Conservation (phyloP, 2,113 vertebrate species). For the Nymphicus hollandicus region DNA sequence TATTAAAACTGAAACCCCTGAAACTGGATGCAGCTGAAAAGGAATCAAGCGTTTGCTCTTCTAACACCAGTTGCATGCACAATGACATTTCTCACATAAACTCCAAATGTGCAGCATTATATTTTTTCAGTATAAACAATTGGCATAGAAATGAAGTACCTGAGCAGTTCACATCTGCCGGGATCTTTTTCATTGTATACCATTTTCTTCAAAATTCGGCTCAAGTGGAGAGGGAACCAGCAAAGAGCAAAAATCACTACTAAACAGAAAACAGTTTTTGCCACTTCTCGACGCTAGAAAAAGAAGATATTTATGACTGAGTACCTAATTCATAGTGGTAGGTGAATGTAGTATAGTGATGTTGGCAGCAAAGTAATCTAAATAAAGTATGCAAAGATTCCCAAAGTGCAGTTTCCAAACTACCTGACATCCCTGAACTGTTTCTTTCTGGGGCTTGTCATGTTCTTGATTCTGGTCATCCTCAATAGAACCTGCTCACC, state of each 20-base stretch:
- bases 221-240: slow-evolving; percentile 96
- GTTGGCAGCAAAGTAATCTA: not conserved
- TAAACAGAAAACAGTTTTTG: slow-evolving; percentile 95
- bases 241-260: slow-evolving; percentile 97
- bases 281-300: slow-evolving; percentile 92
- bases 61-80: not conserved
- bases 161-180: slow-evolving; percentile 87
- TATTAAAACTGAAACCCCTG: not conserved
- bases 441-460: not conserved
- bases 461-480: not conserved
- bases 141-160: slow-evolving; percentile 66
- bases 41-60: not conserved
- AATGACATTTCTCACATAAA: not conserved
- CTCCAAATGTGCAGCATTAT: not conserved
- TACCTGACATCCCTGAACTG: not conserved
- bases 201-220: slow-evolving; percentile 89
- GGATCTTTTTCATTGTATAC: slow-evolving; percentile 75
- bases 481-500: not conserved
- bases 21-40: not conserved
- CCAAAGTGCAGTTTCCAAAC: not conserved
- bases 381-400: not conserved
- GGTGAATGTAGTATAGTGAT: not conserved
- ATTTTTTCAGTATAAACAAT: not conserved
- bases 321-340: not conserved
- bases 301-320: not conserved